A percentile compares a stretch with the other conserved stretches of the same genome.
phyloP scores from a whole-genome alignment of 2,888 invertebrate genomes.

The Lysandra coridon region DNA sequence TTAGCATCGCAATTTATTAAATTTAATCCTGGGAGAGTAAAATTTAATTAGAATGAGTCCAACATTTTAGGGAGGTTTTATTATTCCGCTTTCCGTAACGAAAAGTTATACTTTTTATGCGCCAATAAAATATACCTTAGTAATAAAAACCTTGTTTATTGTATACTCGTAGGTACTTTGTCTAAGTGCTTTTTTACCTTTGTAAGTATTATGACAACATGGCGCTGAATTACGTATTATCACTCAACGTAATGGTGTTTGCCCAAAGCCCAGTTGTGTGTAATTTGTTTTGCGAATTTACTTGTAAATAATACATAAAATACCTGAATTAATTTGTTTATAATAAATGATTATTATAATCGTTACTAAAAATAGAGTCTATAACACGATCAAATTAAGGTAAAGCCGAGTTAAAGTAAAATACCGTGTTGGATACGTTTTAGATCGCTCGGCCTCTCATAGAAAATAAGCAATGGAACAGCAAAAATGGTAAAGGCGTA shows the following conservation, averaged over 20 bases:
- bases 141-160: slow-evolving; percentile 21
- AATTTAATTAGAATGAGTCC: slow-evolving; percentile 19
- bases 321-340: too few relatives aligned
- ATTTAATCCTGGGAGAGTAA: slow-evolving; percentile 8
- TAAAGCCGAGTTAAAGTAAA: too few relatives aligned
- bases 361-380: too few relatives aligned
- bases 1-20: slow-evolving; percentile 1
- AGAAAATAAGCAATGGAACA: too few relatives aligned
- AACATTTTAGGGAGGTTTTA: slow-evolving; percentile 21
- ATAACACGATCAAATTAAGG: too few relatives aligned
- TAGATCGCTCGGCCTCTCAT: too few relatives aligned
- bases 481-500: too few relatives aligned
- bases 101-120: slow-evolving; percentile 20
- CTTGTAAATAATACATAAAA: background rate
- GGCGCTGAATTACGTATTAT: background rate
- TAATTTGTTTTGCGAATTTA: slow-evolving; percentile 38
- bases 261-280: slow-evolving; percentile 57
- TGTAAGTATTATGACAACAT: slow-evolving; percentile 10
- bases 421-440: too few relatives aligned
- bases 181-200: slow-evolving; percentile 19
- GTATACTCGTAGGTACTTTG: slow-evolving; percentile 13
- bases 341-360: too few relatives aligned
- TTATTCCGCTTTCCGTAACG: slow-evolving; percentile 14
- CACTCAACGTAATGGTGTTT: slow-evolving; percentile 47
- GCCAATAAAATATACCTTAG: slow-evolving; percentile 13